A percentile compares a stretch with the other conserved stretches of the same genome.
Evolutionary conservation across 2,113 vertebrate genomes (phyloP).

Genomic region (Galbula dea): DNA sequence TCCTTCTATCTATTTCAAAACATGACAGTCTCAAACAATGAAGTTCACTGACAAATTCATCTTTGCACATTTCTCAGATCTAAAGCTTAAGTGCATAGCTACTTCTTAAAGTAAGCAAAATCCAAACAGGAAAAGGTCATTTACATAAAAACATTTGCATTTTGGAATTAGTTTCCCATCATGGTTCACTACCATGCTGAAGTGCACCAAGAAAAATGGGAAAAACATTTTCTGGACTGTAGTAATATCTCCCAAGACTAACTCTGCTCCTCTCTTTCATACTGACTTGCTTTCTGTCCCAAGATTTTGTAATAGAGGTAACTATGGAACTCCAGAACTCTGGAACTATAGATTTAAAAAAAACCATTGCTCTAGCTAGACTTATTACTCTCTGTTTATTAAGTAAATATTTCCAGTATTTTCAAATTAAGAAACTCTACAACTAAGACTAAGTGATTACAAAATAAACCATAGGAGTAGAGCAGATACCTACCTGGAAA

Average conservation of each 20-base stretch:
- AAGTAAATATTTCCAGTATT: conserved; percentile 16
- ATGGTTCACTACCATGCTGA: background rate
- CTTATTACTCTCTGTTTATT: background rate
- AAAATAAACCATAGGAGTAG: background rate
- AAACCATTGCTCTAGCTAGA: background rate
- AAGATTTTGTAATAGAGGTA: background rate
- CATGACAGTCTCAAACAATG: background rate
- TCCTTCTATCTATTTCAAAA: background rate
- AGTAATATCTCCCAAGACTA: background rate
- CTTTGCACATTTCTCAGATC: background rate
- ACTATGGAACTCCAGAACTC: background rate
- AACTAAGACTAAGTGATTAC: background rate
- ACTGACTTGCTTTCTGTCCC: background rate
- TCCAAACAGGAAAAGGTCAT: background rate
- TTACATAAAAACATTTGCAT: background rate
- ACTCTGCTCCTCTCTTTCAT: background rate
- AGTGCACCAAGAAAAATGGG: background rate
- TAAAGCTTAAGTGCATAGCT: background rate
- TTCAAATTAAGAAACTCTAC: background rate
- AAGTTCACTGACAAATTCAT: background rate
- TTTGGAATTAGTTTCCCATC: background rate
- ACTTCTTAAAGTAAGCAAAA: background rate
- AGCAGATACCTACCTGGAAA: background rate
- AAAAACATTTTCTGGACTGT: background rate
- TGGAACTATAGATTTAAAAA: conserved; percentile 10